phyloP scores from a whole-genome alignment of 2,888 invertebrate genomes.

The Proisotoma minuta region DNA sequence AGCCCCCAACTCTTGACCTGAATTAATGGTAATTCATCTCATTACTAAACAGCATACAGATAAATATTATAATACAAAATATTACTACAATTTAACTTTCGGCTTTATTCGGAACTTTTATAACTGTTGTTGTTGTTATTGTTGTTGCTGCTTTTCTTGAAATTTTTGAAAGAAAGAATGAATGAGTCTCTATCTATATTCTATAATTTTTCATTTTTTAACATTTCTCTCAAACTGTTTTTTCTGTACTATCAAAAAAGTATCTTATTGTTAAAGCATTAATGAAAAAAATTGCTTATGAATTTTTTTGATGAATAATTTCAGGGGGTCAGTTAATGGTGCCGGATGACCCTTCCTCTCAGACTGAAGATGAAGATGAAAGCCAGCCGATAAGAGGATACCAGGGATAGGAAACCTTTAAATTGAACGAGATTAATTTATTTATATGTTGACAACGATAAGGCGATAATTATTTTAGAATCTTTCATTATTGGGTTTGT shows the following conservation, averaged over 20 bases:
- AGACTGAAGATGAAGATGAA: slow-evolving; percentile 39
- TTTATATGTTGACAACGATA: too few species aligned
- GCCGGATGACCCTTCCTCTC: slow-evolving; percentile 34
- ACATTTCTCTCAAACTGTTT: too few species aligned
- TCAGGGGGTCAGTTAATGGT: slow-evolving; percentile 38
- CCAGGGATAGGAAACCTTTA: too few species aligned
- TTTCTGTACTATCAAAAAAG: too few species aligned
- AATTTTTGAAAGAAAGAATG: background rate
- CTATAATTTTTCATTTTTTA: too few species aligned
- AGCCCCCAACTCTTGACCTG: background rate
- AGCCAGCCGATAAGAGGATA: too few species aligned
- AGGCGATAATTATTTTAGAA: too few species aligned
- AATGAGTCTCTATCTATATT: background rate
- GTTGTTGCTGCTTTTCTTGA: background rate
- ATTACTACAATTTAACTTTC: background rate
- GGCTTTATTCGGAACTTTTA: background rate
- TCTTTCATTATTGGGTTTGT: too few species aligned
- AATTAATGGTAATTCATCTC: background rate
- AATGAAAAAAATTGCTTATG: background rate
- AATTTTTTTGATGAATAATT: background rate
- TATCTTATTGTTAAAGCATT: background rate
- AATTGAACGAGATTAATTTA: too few species aligned
- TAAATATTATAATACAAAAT: too few species aligned
- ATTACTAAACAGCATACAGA: background rate
- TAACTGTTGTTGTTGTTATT: background rate